Evolutionary conservation across 1,140 invertebrate species (phyloP), one percentile per base, ranked within the genome.

Genomic region (Diabrotica undecimpunctata): DNA sequence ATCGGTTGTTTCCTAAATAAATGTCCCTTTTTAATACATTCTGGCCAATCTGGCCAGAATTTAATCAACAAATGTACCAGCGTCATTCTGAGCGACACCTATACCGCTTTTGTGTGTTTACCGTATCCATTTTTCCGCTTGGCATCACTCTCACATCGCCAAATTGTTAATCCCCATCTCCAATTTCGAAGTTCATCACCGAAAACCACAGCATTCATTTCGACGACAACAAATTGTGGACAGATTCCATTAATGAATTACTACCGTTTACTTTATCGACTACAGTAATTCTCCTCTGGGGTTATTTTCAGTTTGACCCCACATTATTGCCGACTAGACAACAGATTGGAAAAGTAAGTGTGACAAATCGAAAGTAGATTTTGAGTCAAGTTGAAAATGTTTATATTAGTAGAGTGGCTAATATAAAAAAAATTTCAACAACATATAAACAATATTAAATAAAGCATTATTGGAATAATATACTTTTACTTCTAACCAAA

Each of bases 301-400:
- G 59, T 36, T 50, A 12, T 63, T 56, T 63, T 36, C 52, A 54
- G 54, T 55, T 63, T 63, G 41, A 63, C 61, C 61, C 61, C 54
- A 38, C 52, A 63, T 63, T 61, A 61, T 61, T 52, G 14, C 13
- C 7, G 25, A 55, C 39, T 39, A 52, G 54, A 63, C 54, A 70
- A 67, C 68, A 70, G 68, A 70, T 67, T 67, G 68, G 68, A 67
- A 70, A 67, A 70, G 62, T 70, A 64, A 66, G 68, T 66, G 68
- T 70, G 68, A 70, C 68, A 70, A 70, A 70, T 70, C 65, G 68
- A 70, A 70, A 65, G 62, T 66, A 62, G 63, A 62, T 63, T 10
- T 46, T 67, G 65, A 70, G 68, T 70, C 68, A 70, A 70, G 68
- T 70, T 64, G 55, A 65, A 67, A 25, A 25, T 25, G 25, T 25